Evolutionary conservation across 2,888 invertebrate genomes (phyloP).

Genomic region (Rhagonycha fulva): DNA sequence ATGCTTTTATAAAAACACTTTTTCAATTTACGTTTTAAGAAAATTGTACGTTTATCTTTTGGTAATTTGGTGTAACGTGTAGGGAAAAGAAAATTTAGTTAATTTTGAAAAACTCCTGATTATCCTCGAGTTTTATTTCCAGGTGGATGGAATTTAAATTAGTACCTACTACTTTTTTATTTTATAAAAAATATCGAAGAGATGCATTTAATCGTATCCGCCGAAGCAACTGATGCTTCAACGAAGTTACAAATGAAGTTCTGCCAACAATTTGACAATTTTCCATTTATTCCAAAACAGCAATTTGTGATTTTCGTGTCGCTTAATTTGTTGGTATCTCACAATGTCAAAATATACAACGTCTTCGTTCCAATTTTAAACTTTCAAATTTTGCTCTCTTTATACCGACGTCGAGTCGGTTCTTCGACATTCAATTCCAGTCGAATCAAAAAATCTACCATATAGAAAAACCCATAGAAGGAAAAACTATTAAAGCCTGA

Average conservation of each 20-base stretch:
- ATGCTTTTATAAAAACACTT: neutral
- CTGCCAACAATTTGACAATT: neutral
- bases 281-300: neutral
- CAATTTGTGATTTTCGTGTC: neutral
- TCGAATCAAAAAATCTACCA: neutral
- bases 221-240: neutral
- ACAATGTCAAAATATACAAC: neutral
- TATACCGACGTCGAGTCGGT: no score
- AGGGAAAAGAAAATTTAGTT: neutral
- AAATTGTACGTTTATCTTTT: neutral
- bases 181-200: neutral
- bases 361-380: neutral
- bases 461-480: neutral
- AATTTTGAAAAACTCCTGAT: neutral
- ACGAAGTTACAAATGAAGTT: neutral
- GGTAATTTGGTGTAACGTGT: neutral
- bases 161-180: no score
- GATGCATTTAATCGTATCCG: neutral
- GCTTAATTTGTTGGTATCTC: neutral
- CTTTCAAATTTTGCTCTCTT: neutral
- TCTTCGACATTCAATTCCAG: no score
- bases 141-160: neutral
- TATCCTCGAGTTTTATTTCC: neutral
- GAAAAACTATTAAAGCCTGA: neutral
- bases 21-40: neutral